Percentiles rank a stretch among this genome's conserved stretches.
Conservation (phyloP, 2,797 vertebrate species). For the Chiloscyllium punctatum region DNA sequence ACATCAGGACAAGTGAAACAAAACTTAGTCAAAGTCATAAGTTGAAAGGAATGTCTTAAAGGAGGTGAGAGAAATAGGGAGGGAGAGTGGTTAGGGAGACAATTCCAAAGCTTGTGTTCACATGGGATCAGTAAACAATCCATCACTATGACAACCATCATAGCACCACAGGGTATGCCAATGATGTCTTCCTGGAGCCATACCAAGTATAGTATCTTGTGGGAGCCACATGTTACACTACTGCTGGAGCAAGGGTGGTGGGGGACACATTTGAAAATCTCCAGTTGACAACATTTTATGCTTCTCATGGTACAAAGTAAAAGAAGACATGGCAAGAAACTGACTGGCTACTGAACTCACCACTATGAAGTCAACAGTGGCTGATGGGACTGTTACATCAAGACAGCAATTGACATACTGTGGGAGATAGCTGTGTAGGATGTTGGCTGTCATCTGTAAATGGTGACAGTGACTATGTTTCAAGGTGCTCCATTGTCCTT, state of each 20-base stretch:
- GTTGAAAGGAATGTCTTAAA: not conserved
- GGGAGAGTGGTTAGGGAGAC: not conserved
- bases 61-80: not conserved
- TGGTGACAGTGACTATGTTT: not conserved
- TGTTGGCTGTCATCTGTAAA: not conserved
- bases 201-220: not conserved
- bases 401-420: not conserved
- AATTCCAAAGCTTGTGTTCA: not conserved
- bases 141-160: not conserved
- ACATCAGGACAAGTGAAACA: not conserved
- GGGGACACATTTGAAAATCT: not conserved
- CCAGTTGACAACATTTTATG: not conserved
- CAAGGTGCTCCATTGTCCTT: not conserved
- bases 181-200: not conserved
- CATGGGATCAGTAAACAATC: not conserved
- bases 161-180: not conserved
- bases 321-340: not conserved
- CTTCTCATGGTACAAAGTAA: not conserved
- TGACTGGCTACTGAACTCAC: not conserved
- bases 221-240: not conserved
- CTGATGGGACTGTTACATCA: not conserved
- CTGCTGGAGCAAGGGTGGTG: not conserved
- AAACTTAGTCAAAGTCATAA: not conserved
- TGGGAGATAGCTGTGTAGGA: not conserved
- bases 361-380: not conserved